Base-by-base conservation (phyloP, 30 jellyfish, hydroid and myxozoan genomes). In the Calvadosia cruxmelitensis region DNA sequence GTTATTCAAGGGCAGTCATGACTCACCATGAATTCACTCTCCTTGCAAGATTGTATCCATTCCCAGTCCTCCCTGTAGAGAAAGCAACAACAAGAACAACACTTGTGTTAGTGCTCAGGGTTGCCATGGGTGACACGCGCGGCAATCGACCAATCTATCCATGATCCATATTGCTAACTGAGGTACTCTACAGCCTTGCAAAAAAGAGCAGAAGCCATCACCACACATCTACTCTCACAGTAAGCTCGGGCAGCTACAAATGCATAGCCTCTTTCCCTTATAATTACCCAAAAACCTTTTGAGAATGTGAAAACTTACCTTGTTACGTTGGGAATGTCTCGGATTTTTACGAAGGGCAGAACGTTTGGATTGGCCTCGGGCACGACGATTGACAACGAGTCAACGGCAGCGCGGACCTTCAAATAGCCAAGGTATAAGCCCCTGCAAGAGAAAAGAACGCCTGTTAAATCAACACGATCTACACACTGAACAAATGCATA, bases 281-380 rank as follows among this genome's bases (percentile, higher is more conserved):
- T n/a, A n/a, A n/a, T n/a, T n/a, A n/a, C n/a, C n/a, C n/a, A n/a
- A n/a, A n/a, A n/a, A n/a, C n/a, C n/a, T n/a, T n/a, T n/a, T n/a
- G n/a, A n/a, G n/a, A n/a, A n/a, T n/a, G n/a, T n/a, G n/a, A n/a
- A n/a, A n/a, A n/a, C n/a, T n/a, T 81, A 85, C 95, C 69, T 90
- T 25, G 99, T 90, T 42, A 90, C 99, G 53, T 82, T 90, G 15
- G 99, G 99, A 34, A 90, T 79, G 67, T 90, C 99, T 61, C 91
- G 80, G 62, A 90, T 70, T 51, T 90, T 90, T 1, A 90, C 99
- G 52, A 79, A 80, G 23, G 99, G 99, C 3, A 83, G 74, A 29
- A 82, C 62, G 69, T 90, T 90, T n/a, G 99, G 94, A 29, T 75
- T 88, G 31, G 68, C 49, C 23, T 90, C 93, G 1, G 99, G 95